Evolutionary conservation across 2,888 invertebrate genomes (phyloP).

Genomic region (Cetonia aurata): DNA sequence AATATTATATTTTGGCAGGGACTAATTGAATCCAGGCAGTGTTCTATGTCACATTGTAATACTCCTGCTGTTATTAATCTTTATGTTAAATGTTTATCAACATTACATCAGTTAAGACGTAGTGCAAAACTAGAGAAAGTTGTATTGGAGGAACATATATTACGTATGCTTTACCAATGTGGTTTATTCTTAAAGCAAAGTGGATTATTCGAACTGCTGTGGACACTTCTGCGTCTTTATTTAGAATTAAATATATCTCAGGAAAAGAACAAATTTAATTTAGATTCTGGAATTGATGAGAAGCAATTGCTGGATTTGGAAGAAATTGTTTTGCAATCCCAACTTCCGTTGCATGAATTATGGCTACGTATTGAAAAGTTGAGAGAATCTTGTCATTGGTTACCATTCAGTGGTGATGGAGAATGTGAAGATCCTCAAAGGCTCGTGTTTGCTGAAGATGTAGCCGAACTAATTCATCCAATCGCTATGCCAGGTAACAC

Average conservation of each 20-base stretch:
- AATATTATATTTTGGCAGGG: slow-evolving; percentile 69
- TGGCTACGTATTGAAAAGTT: slow-evolving; percentile 83
- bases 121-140: slow-evolving; percentile 60
- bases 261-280: slow-evolving; percentile 56
- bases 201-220: slow-evolving; percentile 81
- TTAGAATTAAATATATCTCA: slow-evolving; percentile 75
- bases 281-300: slow-evolving; percentile 63
- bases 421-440: slow-evolving; percentile 74
- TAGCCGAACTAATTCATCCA: slow-evolving; percentile 78
- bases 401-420: slow-evolving; percentile 69
- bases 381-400: slow-evolving; percentile 80
- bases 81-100: slow-evolving; percentile 69
- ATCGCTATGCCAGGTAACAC: slow-evolving; percentile 71
- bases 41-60: slow-evolving; percentile 74
- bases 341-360: slow-evolving; percentile 78
- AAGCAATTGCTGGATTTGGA: slow-evolving; percentile 72
- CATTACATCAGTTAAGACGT: slow-evolving; percentile 65
- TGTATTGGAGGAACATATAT: slow-evolving; percentile 63
- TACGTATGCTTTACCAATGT: slow-evolving; percentile 69
- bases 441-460: slow-evolving; percentile 74
- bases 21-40: slow-evolving; percentile 68
- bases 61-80: slow-evolving; percentile 71
- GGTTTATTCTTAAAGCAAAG: slow-evolving; percentile 76
- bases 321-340: slow-evolving; percentile 72
- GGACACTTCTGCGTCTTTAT: slow-evolving; percentile 78